Percentiles rank a stretch among this genome's conserved stretches.
phyloP scores from a whole-genome alignment of 2,797 vertebrate genomes.

The Coendou prehensilis region DNA sequence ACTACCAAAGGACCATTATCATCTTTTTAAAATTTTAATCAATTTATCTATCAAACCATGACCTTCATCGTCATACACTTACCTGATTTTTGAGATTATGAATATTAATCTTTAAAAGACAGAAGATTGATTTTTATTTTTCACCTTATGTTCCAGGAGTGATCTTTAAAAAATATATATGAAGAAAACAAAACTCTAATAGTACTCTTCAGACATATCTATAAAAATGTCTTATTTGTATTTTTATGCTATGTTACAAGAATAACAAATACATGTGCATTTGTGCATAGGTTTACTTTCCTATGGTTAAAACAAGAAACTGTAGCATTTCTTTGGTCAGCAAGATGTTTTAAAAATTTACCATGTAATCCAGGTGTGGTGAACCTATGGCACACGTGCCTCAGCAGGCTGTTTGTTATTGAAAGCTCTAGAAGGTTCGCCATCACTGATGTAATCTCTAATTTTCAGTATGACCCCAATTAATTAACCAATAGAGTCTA shows the following conservation, averaged over 20 bases:
- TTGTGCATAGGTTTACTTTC: background rate
- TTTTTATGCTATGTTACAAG: background rate
- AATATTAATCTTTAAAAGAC: conserved; percentile 42
- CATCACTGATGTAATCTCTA: background rate
- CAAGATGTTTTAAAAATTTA: background rate
- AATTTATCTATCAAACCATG: background rate
- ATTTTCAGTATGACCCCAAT: background rate
- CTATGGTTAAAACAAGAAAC: conserved; percentile 36
- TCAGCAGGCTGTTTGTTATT: background rate
- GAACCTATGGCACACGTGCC: background rate
- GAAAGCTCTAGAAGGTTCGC: background rate
- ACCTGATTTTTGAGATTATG: background rate
- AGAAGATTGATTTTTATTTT: conserved; percentile 17
- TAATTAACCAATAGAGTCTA: background rate
- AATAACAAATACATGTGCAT: background rate
- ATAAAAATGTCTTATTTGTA: conserved; percentile 27
- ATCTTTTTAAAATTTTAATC: background rate
- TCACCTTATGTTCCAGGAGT: background rate
- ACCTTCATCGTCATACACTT: background rate
- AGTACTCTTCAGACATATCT: background rate
- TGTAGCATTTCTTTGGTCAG: background rate
- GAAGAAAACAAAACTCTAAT: background rate
- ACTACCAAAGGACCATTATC: background rate
- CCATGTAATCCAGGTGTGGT: background rate
- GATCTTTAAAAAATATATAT: background rate